Percentiles rank a stretch among this genome's conserved stretches.
Evolutionary conservation across 2,797 vertebrate species (phyloP).

Genomic region (Sebastes kiyomatsui): DNA sequence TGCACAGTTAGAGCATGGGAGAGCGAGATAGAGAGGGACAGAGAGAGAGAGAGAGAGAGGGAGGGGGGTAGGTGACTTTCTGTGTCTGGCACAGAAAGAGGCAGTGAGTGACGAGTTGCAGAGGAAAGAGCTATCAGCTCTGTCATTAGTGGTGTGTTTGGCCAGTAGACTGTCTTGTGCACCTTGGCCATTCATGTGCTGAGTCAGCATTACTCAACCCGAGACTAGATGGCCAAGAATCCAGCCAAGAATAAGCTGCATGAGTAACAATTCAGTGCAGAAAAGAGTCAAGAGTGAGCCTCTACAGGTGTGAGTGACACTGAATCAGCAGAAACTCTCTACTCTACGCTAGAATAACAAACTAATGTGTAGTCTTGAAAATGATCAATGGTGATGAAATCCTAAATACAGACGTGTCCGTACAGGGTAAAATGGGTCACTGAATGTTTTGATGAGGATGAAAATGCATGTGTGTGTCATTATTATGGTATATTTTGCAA

Average conservation of each 20-base stretch:
- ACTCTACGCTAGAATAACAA: not conserved
- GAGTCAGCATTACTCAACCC: constrained; percentile 29
- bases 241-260: not conserved
- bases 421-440: too few species aligned
- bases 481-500: not conserved
- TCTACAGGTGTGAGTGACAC: not conserved
- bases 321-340: not conserved
- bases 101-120: constrained; percentile 13
- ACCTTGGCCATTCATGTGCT: constrained; percentile 35
- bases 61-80: not conserved
- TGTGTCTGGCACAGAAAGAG: constrained; percentile 4
- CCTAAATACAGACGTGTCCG: not conserved
- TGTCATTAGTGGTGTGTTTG: constrained; percentile 23
- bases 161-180: constrained; percentile 19
- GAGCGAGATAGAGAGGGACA: constrained; percentile 8
- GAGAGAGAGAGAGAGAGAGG: not conserved
- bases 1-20: constrained; percentile 20
- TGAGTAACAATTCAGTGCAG: not conserved
- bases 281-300: not conserved
- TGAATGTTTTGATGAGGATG: too few species aligned
- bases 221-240: not conserved
- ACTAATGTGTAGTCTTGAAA: not conserved
- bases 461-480: too few species aligned
- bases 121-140: constrained; percentile 9
- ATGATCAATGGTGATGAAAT: not conserved